Base-by-base conservation (phyloP, 2,113 vertebrate species). In the Felis catus region DNA sequence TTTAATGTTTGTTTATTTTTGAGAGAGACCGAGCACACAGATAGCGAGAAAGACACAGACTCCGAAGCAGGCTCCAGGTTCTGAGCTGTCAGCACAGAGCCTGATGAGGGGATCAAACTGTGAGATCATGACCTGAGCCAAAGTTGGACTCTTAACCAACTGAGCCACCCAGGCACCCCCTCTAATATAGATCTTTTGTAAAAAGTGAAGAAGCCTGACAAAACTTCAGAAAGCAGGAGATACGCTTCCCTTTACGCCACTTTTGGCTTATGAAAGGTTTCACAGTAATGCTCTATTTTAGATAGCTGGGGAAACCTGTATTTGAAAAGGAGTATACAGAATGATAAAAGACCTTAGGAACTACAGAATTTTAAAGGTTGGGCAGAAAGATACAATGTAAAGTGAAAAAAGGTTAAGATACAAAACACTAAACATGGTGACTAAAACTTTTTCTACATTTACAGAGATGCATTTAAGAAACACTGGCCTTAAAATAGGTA, bases 401-500 rank as follows among this genome's bases (percentile, higher is more conserved):
- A 89, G 39, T 82, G 9, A 51, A 80, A 93, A 65, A 53, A 48
- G 53, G 15, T 33, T 33, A 87, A 95, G 18, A 15, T 71, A 65
- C 25, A 88, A 71, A 97, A 83, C n/a, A 84, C 1, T 39, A 16
- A 93, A 81, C 36, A 88, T 39, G 14, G n/a, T 58, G 18, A 88
- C 18, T 92, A 41, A 94, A 94, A 80, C 33, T 65, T 58, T 68
- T n/a, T 78, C 41, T 91, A 82, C 48, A 83, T 61, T 91, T 86
- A 87, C 9, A 87, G 3, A 73, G 33, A 87, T 2, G 21, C 41
- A 91, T 65, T 83, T 94, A 36, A 79, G 81, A 93, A 97, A 86
- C 39, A 79, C 5, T 65, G 48, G 12, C 36, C 65, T 94, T 94
- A 81, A 88, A 87, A 68, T 0, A 68, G 53, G 45, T 55, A 81